Base-by-base conservation (phyloP, 1,140 invertebrate genomes). In the Ruditapes philippinarum region DNA sequence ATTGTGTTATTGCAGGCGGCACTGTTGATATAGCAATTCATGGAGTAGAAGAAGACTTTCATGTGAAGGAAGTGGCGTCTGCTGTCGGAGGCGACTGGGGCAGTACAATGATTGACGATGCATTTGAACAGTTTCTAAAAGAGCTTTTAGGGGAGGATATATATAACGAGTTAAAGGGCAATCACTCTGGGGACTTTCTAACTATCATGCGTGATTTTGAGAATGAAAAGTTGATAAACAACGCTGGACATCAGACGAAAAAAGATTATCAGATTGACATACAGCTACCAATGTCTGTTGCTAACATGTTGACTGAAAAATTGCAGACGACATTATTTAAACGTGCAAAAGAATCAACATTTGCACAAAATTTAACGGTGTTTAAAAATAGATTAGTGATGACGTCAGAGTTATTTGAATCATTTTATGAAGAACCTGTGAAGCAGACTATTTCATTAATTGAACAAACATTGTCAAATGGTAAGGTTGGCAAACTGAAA, bases 61-160 rank as follows among this genome's bases (percentile, higher is more conserved):
- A 36, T 1, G 33, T 78, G 4, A 78, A 78, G 31, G 74, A 78
- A 28, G 74, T 78, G 7, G 25, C 49, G 1, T 12, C 25, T 33
- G 90, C 90, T 4, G 82, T 33, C 17, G 90, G 90, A 3, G 87
- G 81, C 25, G 82, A 68, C 17, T 91, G 86, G 87, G 90, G 90
- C 28, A 87, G 86, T 4, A 85, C 82, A n/a, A 80, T 81, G 22
- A 78, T 91, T 11, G 74, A 91, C 60, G 68, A 79, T 31, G 45
- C 65, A 12, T 89, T 86, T 54, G 45, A 51, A n/a, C 14, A 45
- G 5, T 22, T 85, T 49, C 28, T 89, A 5, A 60, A n/a, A 57
- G 54, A 49, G 9, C 45, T 91, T 17, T 68, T 91, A 33, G 87
- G 86, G 0, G 57, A 65, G 40, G 78, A 86, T 17, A 42, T 81